Evolutionary conservation across 2,797 vertebrate species (phyloP), one percentile per base, ranked within the genome.

Genomic region (Myotis daubentonii): DNA sequence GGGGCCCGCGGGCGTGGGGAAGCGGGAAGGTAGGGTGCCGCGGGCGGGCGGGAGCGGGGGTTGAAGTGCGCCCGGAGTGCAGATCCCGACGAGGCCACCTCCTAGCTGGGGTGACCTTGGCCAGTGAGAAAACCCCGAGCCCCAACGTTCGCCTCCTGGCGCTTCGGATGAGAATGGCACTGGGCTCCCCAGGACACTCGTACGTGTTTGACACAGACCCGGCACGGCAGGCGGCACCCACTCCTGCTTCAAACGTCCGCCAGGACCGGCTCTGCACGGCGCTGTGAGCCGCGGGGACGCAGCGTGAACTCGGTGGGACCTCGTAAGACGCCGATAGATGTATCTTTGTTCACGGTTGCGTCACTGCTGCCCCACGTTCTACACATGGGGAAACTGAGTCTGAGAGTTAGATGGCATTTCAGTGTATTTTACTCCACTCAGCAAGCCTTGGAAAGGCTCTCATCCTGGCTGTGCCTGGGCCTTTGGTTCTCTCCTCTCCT

Each of bases 61-160:
- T 75, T 16, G n/a, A 76, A 89, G 75, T 28, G 62, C 33, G 2
- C 8, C 19, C 3, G 8, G 6, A 53, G 25, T 47, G 82, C 87
- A 19, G 47, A n/a, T 79, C 8, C 66, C 6, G 13, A n/a, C 49
- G 53, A 3, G 65, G 28, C 83, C 22, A 1, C 81, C 68, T 68
- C 30, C 55, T 38, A 38, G 92, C 51, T 6, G 51, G 17, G 23
- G 30, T 94, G 89, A 75, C 38, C 65, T 78, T 47, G 93, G 25
- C 62, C 70, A 16, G 66, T 85, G 28, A 28, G 15, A 41, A 12
- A 49, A 78, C 57, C 83, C 47, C 55, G 2, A 79, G 57, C 44
- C 51, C 86, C 28, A 8, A 55, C 87, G 78, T 94, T 47, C 75
- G 4, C 74, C 62, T 49, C 13, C 17, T 0, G 20, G 81, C 22